Base-by-base conservation (phyloP, 30 jellyfish, hydroid and myxozoan species). In the Catostylus mosaicus region DNA sequence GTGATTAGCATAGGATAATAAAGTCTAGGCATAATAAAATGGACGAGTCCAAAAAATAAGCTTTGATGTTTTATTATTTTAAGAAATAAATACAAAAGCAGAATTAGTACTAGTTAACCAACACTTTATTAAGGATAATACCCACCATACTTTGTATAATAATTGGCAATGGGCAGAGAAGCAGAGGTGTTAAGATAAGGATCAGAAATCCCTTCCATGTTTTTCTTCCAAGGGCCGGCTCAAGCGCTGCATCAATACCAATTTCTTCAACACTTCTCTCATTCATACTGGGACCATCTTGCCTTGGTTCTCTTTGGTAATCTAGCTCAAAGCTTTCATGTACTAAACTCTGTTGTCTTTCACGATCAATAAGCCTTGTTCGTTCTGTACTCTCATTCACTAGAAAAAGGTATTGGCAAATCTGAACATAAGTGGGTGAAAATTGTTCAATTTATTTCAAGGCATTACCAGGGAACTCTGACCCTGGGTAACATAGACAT, bases 141-240 rank as follows among this genome's bases (percentile, higher is more conserved):
- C 80, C 24, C 1, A 80, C 90, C 84, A 20, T 59, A 34, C 52
- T 80, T 35, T 56, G 62, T 16, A 65, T 1, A 14, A 67, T 32
- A 9, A 85, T 72, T 7, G 88, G 88, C 78, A 85, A 66, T 9
- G 95, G 95, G 43, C 83, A 73, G n/a, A 85, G 84, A 10, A 85
- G 65, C 23, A 85, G 46, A 26, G 95, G 95, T 63, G 95, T 74
- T 65, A 85, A 80, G 27, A 67, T 66, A 11, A 85, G 65, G 3
- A 85, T 68, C 74, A 85, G 50, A 33, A 30, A 74, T 18, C 88
- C 78, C 51, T 57, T 63, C 95, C 95, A 85, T 61, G 90, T 51
- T 80, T 72, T 80, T 29, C 77, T 33, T 31, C 83, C 83, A n/a
- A 67, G 52, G 22, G 76, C 69, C 9, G 84, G 77, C 32, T 80